Conservation (phyloP, 2,888 invertebrate genomes). For the Caenorhabditis plicata region DNA sequence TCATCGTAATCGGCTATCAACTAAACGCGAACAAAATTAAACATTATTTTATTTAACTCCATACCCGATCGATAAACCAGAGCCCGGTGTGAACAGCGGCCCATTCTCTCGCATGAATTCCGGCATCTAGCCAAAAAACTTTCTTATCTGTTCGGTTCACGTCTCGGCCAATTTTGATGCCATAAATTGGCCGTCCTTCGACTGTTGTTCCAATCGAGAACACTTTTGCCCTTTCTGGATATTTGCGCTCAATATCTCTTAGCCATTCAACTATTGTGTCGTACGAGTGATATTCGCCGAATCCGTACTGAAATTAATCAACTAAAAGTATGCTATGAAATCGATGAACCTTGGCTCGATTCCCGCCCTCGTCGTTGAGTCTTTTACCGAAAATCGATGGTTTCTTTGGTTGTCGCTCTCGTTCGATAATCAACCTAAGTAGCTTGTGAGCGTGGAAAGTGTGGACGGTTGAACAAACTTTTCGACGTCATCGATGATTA, state of each 20-base stretch:
- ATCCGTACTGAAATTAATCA: conserved; percentile 33
- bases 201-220: conserved; percentile 58
- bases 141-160: conserved; percentile 47
- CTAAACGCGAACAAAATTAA: conserved; percentile 26
- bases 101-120: conserved; percentile 65
- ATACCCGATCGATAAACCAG: conserved; percentile 63
- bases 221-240: conserved; percentile 57
- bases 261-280: conserved; percentile 58
- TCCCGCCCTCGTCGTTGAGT: conserved; percentile 42
- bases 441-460: background rate
- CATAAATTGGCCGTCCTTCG: conserved; percentile 59
- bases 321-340: background rate
- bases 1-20: conserved; percentile 54
- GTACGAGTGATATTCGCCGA: conserved; percentile 62
- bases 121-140: conserved; percentile 63
- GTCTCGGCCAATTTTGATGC: conserved; percentile 61
- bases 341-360: conserved; percentile 33
- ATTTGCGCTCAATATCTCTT: conserved; percentile 56
- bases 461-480: conserved; percentile 26
- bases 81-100: conserved; percentile 63
- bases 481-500: conserved; percentile 72
- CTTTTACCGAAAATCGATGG: conserved; percentile 20
- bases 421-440: conserved; percentile 55
- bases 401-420: conserved; percentile 39
- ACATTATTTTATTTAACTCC: background rate